phyloP scores from a whole-genome alignment of 2,797 vertebrate species.

The Toxotes lorentzi region DNA sequence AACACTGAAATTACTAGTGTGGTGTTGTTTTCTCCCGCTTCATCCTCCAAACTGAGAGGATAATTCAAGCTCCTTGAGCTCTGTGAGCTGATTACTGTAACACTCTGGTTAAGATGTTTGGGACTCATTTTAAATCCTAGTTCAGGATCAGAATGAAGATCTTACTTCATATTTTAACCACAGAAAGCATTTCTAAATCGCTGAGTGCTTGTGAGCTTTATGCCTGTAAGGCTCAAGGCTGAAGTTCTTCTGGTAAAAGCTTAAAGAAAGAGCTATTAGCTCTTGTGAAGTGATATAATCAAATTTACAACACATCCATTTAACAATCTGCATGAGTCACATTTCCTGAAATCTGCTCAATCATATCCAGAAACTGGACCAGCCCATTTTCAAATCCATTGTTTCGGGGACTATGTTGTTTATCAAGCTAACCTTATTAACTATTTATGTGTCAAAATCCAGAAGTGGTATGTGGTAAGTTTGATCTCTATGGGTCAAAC shows the following conservation, averaged over 20 bases:
- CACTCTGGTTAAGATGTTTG: neutral
- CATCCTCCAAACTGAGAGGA: neutral
- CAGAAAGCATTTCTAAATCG: slow-evolving; percentile 14
- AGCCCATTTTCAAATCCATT: slow-evolving; percentile 11
- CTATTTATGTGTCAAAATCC: neutral
- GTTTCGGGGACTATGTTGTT: slow-evolving; percentile 8
- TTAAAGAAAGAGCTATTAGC: slow-evolving; percentile 21
- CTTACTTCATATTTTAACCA: slow-evolving; percentile 6
- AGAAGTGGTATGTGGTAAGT: neutral
- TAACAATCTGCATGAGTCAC: neutral
- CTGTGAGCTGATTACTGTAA: neutral
- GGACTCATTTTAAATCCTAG: neutral
- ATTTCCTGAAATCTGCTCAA: slow-evolving; percentile 21
- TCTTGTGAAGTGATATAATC: slow-evolving; percentile 20
- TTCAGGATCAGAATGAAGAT: neutral
- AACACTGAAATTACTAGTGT: neutral
- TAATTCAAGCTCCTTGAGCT: neutral
- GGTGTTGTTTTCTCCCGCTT: neutral
- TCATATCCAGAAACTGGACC: slow-evolving; percentile 5
- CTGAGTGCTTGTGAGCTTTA: neutral
- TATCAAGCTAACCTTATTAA: slow-evolving; percentile 14
- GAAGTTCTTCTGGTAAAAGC: slow-evolving; percentile 27
- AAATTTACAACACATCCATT: slow-evolving; percentile 29
- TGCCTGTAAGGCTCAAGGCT: neutral
- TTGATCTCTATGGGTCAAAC: neutral